phyloP scores from a whole-genome alignment of 2,888 invertebrate species.

The Cheilosia impressa region DNA sequence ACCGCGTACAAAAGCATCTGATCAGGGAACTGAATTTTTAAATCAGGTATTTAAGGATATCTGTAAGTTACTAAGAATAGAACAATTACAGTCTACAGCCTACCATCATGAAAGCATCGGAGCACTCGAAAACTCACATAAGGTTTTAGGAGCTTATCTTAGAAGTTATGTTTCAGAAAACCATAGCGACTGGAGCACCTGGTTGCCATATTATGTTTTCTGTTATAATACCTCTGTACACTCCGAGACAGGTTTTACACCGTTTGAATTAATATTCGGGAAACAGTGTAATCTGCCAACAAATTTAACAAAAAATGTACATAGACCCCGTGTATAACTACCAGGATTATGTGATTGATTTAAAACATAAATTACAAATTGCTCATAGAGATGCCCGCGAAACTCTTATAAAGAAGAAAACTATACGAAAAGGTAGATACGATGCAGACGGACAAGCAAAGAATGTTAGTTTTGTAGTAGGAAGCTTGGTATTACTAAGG shows the following conservation, averaged over 20 bases:
- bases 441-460: background rate
- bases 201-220: slow-evolving; percentile 5
- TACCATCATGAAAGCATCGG: slow-evolving; percentile 24
- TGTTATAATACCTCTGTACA: slow-evolving; percentile 11
- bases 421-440: background rate
- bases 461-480: background rate
- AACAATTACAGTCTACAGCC: background rate
- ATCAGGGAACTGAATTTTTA: background rate
- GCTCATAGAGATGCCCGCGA: background rate
- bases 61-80: background rate
- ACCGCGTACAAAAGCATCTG: background rate
- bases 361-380: no score
- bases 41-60: background rate
- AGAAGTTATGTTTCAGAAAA: slow-evolving; percentile 26
- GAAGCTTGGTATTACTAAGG: no score
- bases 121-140: slow-evolving; percentile 24
- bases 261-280: slow-evolving; percentile 18
- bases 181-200: background rate
- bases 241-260: background rate
- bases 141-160: background rate
- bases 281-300: background rate
- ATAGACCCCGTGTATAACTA: background rate
- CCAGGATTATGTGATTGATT: no score
- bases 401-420: background rate
- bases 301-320: background rate